Conservation (phyloP, 2,888 invertebrate genomes). For the Mimachlamys varia region DNA sequence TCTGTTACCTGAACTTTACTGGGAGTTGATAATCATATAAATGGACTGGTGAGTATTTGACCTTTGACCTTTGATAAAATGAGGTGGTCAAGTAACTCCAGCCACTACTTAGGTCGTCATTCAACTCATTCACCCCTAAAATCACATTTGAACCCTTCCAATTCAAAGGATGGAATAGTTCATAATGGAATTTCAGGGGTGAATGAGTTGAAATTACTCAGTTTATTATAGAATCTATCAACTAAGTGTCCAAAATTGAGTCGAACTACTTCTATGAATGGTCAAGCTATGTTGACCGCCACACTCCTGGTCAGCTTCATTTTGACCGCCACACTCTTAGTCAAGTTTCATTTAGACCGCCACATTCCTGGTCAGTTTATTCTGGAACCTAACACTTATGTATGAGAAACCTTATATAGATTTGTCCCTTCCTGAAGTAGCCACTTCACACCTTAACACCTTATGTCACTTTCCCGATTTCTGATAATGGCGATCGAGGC, state of each 20-base stretch:
- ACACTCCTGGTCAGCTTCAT: neutral
- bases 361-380: neutral
- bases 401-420: neutral
- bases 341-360: too few species aligned
- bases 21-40: neutral
- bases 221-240: neutral
- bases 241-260: constrained; percentile 6
- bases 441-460: neutral
- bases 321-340: neutral
- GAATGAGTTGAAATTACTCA: too few species aligned
- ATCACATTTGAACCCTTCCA: too few species aligned
- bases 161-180: too few species aligned
- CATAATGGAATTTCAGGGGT: too few species aligned
- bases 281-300: neutral
- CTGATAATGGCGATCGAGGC: neutral
- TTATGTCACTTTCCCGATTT: neutral
- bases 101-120: neutral
- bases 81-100: neutral
- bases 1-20: neutral
- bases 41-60: neutral
- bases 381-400: neutral
- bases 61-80: neutral
- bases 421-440: neutral
- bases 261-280: neutral
- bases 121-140: too few species aligned